Base-by-base conservation (phyloP, 1,140 invertebrate genomes). In the Ceratina japonica region DNA sequence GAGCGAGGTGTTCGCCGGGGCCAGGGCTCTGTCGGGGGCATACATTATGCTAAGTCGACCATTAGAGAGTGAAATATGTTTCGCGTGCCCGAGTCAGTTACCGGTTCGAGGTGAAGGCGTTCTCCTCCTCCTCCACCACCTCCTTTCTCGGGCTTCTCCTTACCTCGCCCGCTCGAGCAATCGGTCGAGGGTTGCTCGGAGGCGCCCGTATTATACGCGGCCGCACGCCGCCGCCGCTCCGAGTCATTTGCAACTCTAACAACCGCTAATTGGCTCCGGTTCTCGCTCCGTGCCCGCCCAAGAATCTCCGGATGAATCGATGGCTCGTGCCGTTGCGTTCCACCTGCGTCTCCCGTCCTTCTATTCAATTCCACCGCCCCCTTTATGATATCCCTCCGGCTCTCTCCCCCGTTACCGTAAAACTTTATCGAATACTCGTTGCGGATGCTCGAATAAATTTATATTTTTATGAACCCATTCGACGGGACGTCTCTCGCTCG, bases 21-120 rank as follows among this genome's bases (percentile, higher is more conserved):
- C 2, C 10, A 52, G 52, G 37, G 51, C 56, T 66, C 80, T 72
- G 87, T 85, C 74, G 81, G 72, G 76, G 85, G 88, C 87, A 89
- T 89, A 89, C 86, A 88, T 89, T 89, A 89, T 89, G 88, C 86
- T 89, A 89, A 89, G 85, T 86, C 85, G 87, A 82, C 88, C 82
- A 89, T 89, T 89, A 89, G 82, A 81, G 87, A 71, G 82, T 89
- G 88, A 89, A 88, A 89, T 89, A 89, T 88, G 87, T 82, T 85
- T 89, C 87, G 87, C 82, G 88, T 89, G 88, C 82, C 86, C 81
- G 68, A 89, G 88, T 89, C 88, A 89, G 88, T 87, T 89, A 84
- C 83, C 79, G 82, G 81, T 79, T 71, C 37, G 85, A 71, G 70
- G 51, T 61, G 81, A 73, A 86, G 63, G 56, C 75, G 59, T 58